A percentile compares a stretch with the other conserved stretches of the same genome.
These are phyloP conservation scores for Hippoglossus stenolepis DNA, from an alignment of 2,113 vertebrate species.

Conservation along the genomic window DNA sequence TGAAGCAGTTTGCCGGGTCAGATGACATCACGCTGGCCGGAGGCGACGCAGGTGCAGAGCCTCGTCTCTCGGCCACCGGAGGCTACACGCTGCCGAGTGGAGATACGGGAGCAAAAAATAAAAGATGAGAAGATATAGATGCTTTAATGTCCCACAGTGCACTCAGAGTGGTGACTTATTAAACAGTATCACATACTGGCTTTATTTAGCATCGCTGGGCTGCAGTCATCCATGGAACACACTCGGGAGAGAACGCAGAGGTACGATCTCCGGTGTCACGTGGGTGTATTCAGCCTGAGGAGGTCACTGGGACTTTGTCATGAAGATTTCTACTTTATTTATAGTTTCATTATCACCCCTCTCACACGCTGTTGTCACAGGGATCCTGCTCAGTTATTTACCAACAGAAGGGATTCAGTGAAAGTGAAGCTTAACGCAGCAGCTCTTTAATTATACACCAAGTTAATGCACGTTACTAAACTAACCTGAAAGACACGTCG, in stretches of 20 bases:
- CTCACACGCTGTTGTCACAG: background rate
- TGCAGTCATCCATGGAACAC: background rate
- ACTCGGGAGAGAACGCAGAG: background rate
- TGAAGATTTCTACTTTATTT: background rate
- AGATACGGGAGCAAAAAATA: no score
- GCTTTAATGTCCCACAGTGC: background rate
- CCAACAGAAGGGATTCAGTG: background rate
- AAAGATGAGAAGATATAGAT: background rate
- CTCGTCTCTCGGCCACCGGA: background rate
- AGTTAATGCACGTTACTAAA: background rate
- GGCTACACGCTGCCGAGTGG: no score
- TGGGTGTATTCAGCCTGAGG: background rate
- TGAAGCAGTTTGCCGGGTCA: conserved; percentile 32
- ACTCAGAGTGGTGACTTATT: background rate
- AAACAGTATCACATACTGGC: background rate
- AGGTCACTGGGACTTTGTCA: conserved; percentile 10
- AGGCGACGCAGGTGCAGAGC: background rate
- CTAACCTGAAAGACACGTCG: background rate
- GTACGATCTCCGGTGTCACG: background rate
- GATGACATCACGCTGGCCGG: conserved; percentile 12
- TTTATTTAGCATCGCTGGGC: background rate
- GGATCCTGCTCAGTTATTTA: background rate
- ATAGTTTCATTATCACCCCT: background rate
- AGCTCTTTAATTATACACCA: background rate
- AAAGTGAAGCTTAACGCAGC: background rate